Conservation (phyloP, 2,888 invertebrate species). For the Rhogogaster chlorosoma region DNA sequence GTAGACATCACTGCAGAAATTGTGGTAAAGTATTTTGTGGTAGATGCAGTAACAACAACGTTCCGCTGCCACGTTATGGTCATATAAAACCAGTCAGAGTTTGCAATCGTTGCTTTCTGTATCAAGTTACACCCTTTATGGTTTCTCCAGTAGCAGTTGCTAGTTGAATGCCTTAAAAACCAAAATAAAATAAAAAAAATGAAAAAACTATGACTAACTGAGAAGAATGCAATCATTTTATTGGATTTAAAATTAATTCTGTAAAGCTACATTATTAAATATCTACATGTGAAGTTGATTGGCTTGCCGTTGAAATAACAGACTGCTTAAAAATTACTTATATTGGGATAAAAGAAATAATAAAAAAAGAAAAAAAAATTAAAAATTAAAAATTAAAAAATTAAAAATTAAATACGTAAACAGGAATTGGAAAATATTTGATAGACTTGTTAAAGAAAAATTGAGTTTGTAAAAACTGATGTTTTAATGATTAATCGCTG, state of each 20-base stretch:
- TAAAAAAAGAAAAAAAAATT: neutral
- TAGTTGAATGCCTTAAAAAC: slow-evolving; percentile 69
- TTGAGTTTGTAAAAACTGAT: neutral
- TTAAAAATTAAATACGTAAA: too few relatives aligned
- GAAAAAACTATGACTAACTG: neutral
- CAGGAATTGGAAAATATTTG: neutral
- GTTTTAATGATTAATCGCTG: neutral
- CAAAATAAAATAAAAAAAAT: neutral
- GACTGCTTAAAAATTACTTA: slow-evolving; percentile 44
- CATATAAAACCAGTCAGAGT: slow-evolving; percentile 96
- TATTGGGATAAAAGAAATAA: neutral
- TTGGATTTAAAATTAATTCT: neutral
- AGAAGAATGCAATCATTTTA: slow-evolving; percentile 40
- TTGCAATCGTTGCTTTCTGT: slow-evolving; percentile 92
- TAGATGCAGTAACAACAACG: slow-evolving; percentile 94
- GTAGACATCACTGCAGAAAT: slow-evolving; percentile 98
- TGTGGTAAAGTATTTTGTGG: slow-evolving; percentile 98
- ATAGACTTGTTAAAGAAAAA: neutral
- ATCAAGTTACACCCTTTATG: slow-evolving; percentile 85
- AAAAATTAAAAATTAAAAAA: too few relatives aligned
- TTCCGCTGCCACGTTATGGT: slow-evolving; percentile 95
- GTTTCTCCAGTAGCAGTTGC: slow-evolving; percentile 71
- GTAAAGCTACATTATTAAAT: neutral
- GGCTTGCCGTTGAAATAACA: slow-evolving; percentile 16
- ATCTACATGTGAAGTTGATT: neutral